phyloP scores from a whole-genome alignment of 1,140 invertebrate genomes.

The Listronotus bonariensis region DNA sequence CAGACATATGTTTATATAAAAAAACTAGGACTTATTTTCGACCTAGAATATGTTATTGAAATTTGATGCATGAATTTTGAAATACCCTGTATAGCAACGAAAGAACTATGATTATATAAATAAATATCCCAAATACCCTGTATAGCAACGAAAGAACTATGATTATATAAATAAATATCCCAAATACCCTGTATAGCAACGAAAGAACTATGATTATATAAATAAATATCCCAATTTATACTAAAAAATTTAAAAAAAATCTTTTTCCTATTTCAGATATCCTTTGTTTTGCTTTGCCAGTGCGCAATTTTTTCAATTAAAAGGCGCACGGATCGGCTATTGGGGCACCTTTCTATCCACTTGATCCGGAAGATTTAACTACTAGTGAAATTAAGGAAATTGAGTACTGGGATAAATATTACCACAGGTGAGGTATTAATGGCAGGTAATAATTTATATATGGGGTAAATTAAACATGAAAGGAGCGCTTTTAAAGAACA shows the following conservation, averaged over 20 bases:
- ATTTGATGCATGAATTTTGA: too few relatives aligned
- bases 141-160: too few relatives aligned
- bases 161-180: neutral
- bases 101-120: neutral
- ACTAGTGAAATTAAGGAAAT: constrained; percentile 36
- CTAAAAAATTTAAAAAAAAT: neutral
- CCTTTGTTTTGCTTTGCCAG: constrained; percentile 30
- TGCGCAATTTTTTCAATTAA: constrained; percentile 31
- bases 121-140: too few relatives aligned
- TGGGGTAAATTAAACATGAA: too few relatives aligned
- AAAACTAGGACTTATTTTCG: too few relatives aligned
- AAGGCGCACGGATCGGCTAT: constrained; percentile 35
- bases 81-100: too few relatives aligned
- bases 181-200: neutral
- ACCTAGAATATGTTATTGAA: too few relatives aligned
- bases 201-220: neutral
- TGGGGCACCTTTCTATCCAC: constrained; percentile 37
- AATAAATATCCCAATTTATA: neutral
- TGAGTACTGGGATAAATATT: constrained; percentile 37
- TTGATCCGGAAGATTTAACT: constrained; percentile 41
- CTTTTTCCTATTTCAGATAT: constrained; percentile 34
- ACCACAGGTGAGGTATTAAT: constrained; percentile 21
- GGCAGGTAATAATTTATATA: too few relatives aligned
- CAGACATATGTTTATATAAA: too few relatives aligned
- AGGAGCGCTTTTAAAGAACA: too few relatives aligned